Percentiles rank a stretch among this genome's conserved stretches.
These are phyloP conservation scores for Chalcis sispes DNA, from an alignment of 2,888 invertebrate genomes.

Conservation along the genomic window DNA sequence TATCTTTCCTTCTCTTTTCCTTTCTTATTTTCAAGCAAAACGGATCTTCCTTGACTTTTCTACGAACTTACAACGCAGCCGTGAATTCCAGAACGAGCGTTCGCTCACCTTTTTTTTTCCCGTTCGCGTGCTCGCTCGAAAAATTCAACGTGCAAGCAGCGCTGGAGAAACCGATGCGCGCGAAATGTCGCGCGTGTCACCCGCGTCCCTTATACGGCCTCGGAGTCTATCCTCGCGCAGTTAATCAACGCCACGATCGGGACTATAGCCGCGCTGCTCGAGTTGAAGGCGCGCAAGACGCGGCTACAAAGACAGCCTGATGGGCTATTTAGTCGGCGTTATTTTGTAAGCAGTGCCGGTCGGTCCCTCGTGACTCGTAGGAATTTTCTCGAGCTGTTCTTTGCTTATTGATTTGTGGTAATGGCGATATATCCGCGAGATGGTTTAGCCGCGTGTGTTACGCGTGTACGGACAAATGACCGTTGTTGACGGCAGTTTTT, in stretches of 20 bases:
- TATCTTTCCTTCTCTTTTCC: conserved; percentile 7
- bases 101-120: background rate
- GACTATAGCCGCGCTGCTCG: too few relatives aligned
- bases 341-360: too few relatives aligned
- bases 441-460: too few relatives aligned
- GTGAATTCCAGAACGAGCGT: conserved; percentile 13
- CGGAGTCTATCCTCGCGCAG: conserved; percentile 67
- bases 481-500: too few relatives aligned
- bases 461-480: too few relatives aligned
- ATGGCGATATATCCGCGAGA: too few relatives aligned
- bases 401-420: conserved; percentile 35
- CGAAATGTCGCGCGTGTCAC: conserved; percentile 8
- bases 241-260: conserved; percentile 72
- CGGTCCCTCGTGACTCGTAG: background rate
- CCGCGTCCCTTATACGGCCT: conserved; percentile 51
- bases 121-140: background rate
- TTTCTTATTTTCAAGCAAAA: background rate
- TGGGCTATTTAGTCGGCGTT: too few relatives aligned
- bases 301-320: too few relatives aligned
- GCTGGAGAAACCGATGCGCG: background rate
- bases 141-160: background rate
- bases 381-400: background rate
- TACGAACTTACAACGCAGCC: background rate
- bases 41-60: background rate
- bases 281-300: too few relatives aligned